phyloP scores from a whole-genome alignment of 1,140 invertebrate species.

The Macrobrachium rosenbergii region DNA sequence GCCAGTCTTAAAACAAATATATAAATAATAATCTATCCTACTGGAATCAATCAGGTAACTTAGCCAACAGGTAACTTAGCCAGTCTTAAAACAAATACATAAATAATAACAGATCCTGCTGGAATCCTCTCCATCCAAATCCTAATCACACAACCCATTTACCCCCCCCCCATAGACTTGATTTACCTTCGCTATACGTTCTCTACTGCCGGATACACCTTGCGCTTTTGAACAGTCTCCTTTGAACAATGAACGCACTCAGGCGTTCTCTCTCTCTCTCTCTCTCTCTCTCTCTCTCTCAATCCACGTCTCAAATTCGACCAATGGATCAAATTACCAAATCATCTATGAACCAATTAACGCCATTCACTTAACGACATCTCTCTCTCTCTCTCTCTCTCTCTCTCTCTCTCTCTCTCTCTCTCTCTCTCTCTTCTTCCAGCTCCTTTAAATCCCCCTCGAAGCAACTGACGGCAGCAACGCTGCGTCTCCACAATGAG shows the following conservation, averaged over 20 bases:
- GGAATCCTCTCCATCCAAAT: not conserved
- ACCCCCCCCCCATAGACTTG: not conserved
- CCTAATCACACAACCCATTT: not conserved
- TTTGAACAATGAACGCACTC: not conserved
- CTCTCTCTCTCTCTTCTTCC: not conserved
- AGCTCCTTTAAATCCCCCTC: not conserved
- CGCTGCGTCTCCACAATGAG: not conserved
- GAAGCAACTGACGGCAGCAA: not conserved
- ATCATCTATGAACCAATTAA: conserved; percentile 21
- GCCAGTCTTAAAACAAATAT: no score
- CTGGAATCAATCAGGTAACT: no score
- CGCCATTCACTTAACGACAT: not conserved
- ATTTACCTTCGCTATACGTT: not conserved
- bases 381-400: conserved; percentile 26
- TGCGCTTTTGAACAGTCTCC: not conserved
- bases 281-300: conserved; percentile 18
- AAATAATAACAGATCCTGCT: no score
- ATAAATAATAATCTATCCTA: no score
- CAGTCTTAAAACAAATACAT: no score
- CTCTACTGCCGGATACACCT: not conserved
- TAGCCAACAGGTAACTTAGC: no score
- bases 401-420: conserved; percentile 7
- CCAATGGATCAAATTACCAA: not conserved
- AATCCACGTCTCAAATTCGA: conserved; percentile 4
- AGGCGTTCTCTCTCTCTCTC: conserved; percentile 32